Conservation (phyloP, 2,113 vertebrate genomes). For the Sitta europaea region DNA sequence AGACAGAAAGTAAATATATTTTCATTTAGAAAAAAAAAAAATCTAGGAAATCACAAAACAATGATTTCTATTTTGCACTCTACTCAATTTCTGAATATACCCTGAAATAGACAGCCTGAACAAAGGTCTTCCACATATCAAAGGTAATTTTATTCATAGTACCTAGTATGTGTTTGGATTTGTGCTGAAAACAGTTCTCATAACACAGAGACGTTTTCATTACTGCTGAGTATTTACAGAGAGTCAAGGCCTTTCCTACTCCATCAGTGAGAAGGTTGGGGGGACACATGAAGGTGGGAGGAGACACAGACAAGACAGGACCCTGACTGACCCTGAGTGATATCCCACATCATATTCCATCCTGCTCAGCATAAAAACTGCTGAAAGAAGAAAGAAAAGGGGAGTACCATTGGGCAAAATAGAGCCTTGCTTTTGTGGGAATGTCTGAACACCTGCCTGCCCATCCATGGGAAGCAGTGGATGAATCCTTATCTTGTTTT, state of each 20-base stretch:
- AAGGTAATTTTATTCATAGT: neutral
- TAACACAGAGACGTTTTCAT: neutral
- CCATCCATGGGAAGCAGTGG: accelerated
- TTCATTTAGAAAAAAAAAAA: neutral
- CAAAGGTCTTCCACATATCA: neutral
- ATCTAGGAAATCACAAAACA: neutral
- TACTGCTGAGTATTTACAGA: neutral
- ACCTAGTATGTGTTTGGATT: neutral
- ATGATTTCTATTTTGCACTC: neutral
- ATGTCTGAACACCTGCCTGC: neutral
- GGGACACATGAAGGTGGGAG: neutral
- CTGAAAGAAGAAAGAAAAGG: neutral
- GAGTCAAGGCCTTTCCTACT: neutral
- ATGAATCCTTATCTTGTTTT: neutral
- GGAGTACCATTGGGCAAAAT: accelerated
- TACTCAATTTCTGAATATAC: neutral
- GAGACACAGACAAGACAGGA: neutral
- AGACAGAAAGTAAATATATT: neutral
- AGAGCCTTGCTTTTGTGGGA: neutral
- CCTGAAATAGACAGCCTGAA: neutral
- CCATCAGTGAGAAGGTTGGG: accelerated
- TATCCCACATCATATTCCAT: neutral
- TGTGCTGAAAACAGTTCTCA: neutral
- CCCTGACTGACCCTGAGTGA: neutral
- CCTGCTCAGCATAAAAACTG: neutral